Conservation (phyloP, 2,888 invertebrate genomes). For the Protophormia terraenovae region DNA sequence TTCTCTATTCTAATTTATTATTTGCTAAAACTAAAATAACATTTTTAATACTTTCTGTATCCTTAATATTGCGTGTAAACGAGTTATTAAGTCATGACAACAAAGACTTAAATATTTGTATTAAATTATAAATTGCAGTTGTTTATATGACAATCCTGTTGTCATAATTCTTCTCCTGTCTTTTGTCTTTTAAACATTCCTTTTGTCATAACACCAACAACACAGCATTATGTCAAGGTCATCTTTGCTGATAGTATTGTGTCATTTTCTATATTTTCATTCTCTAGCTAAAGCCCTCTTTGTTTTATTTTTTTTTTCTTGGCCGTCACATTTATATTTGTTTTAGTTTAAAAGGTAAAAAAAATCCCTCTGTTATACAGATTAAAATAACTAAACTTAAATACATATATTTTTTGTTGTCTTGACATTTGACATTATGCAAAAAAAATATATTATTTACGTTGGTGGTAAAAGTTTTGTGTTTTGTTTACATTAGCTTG, state of each 20-base stretch:
- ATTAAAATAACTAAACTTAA: background rate
- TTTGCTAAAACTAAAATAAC: background rate
- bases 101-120: slow-evolving; percentile 3
- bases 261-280: slow-evolving; percentile 22
- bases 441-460: background rate
- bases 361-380: background rate
- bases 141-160: slow-evolving; percentile 26
- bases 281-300: background rate
- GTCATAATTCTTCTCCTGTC: slow-evolving; percentile 31
- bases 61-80: slow-evolving; percentile 52
- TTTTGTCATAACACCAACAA: background rate
- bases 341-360: background rate
- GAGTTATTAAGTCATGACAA: slow-evolving; percentile 23
- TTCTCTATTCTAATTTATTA: background rate
- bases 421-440: slow-evolving; percentile 62
- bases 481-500: slow-evolving; percentile 18
- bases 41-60: background rate
- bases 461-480: background rate
- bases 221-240: slow-evolving; percentile 52
- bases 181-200: background rate
- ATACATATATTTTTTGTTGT: background rate
- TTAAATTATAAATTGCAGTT: slow-evolving; percentile 22
- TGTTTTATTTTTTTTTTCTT: background rate
- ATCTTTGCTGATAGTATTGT: background rate
- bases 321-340: background rate